Evolutionary conservation across 2,888 invertebrate species (phyloP).

Genomic region (Amaurobius ferox): DNA sequence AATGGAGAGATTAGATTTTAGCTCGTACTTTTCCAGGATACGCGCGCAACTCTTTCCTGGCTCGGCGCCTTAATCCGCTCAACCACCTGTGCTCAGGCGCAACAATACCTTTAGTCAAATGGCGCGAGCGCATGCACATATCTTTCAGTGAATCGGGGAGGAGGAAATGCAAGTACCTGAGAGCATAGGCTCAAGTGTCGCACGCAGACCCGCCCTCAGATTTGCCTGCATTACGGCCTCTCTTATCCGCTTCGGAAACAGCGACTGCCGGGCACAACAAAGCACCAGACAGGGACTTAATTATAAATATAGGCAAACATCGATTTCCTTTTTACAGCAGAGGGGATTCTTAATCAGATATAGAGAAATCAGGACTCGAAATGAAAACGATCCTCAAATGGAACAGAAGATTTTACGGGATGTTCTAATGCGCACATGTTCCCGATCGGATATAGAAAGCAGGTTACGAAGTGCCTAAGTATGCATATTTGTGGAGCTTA

Average conservation of each 20-base stretch:
- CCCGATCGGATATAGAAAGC: background rate
- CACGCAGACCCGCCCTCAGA: conserved; percentile 14
- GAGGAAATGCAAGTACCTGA: conserved; percentile 15
- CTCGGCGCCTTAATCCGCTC: conserved; percentile 63
- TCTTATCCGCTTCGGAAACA: conserved; percentile 57
- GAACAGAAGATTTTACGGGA: background rate
- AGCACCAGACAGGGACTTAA: background rate
- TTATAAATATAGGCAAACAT: background rate
- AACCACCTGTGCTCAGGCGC: conserved; percentile 65
- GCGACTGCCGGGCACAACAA: background rate
- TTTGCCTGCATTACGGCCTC: conserved; percentile 4
- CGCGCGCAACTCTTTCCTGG: conserved; percentile 33
- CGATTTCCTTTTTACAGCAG: conserved; percentile 9
- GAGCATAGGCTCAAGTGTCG: conserved; percentile 70
- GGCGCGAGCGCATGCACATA: conserved; percentile 61
- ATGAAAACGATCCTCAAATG: conserved; percentile 1
- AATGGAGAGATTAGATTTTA: conserved; percentile 73
- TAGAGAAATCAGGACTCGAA: background rate
- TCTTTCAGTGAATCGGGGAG: conserved; percentile 46
- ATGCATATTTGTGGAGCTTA: no score
- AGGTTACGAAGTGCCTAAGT: no score
- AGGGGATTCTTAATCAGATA: conserved; percentile 11
- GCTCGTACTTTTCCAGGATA: conserved; percentile 27
- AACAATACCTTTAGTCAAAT: conserved; percentile 72
- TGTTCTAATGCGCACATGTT: background rate